A percentile compares a stretch with the other conserved stretches of the same genome.
Conservation (phyloP, 2,888 invertebrate species). For the Brassicogethes aeneus region DNA sequence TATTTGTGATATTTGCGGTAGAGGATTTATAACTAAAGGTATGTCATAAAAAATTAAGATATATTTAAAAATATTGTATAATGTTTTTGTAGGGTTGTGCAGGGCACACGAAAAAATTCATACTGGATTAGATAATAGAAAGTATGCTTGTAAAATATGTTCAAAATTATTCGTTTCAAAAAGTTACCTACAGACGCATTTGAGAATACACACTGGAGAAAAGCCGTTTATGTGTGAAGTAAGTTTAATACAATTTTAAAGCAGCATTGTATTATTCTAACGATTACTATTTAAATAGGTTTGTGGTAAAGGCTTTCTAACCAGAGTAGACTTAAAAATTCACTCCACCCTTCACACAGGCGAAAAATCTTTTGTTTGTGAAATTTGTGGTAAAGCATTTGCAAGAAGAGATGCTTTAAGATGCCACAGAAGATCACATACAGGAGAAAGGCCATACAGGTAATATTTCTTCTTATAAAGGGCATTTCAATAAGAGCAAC, state of each 20-base stretch:
- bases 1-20: conserved; percentile 48
- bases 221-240: conserved; percentile 53
- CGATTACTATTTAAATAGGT: conserved; percentile 26
- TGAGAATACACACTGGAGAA: conserved; percentile 51
- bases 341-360: conserved; percentile 55
- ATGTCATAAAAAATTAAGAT: conserved; percentile 8
- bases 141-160: conserved; percentile 50
- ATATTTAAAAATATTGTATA: conserved; percentile 2
- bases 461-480: conserved; percentile 15
- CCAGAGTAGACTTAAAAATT: conserved; percentile 49
- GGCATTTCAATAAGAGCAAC: neutral
- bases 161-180: conserved; percentile 53
- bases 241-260: too few species aligned
- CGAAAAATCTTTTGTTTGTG: conserved; percentile 52
- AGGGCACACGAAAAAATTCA: conserved; percentile 51
- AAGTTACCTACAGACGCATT: conserved; percentile 50
- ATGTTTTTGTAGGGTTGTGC: conserved; percentile 41
- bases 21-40: conserved; percentile 52
- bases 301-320: conserved; percentile 52
- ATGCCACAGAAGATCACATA: conserved; percentile 50
- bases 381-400: conserved; percentile 53
- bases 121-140: conserved; percentile 49
- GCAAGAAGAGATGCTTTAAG: conserved; percentile 50
- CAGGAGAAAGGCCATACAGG: conserved; percentile 49
- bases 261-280: too few species aligned